Base-by-base conservation (phyloP, 2,888 invertebrate genomes). In the Amiota mariae region DNA sequence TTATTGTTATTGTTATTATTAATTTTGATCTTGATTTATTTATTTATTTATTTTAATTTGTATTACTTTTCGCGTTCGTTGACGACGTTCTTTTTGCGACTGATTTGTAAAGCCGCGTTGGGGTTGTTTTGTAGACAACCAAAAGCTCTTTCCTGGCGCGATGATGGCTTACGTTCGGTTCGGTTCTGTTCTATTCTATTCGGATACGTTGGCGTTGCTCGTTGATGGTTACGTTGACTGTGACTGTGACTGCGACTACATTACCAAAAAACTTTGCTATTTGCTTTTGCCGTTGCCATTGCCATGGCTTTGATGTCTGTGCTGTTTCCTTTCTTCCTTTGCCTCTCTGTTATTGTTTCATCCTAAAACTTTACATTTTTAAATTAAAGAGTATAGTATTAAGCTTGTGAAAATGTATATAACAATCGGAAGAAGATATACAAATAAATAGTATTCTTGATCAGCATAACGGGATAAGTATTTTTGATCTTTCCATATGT, bases 21-120 rank as follows among this genome's bases (percentile, higher is more conserved):
- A 18, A 36, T 36, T 63, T 36, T 36, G 36, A 36, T 36, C 54
- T 3, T n/a, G 3, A 12, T 51, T n/a, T 51, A 51, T n/a, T 15
- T 57, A 15, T 57, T 57, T 57, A 57, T 57, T 68, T 24, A 57
- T 73, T 64, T 46, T 68, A 13, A 12, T 68, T 54, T 61, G 46
- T 75, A 12, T 66, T 49, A 49, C 12, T 80, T 76, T 81, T 76
- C 72, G 78, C 78, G 81, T 84, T 87, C 87, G 49, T 67, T 86
- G 84, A 85, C 87, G 87, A 85, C 87, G 87, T 86, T 85, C 87
- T 87, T 87, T 85, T 86, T 87, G 87, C 87, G 87, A 87, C 87
- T 87, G 87, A 87, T 85, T 87, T 80, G 85, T 82, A 75, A 81
- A 84, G 83, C 81, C 79, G 85, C 86, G 81, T 82, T 86, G 78